phyloP scores from a whole-genome alignment of 2,888 invertebrate genomes.

The Hedychridium roseum region DNA sequence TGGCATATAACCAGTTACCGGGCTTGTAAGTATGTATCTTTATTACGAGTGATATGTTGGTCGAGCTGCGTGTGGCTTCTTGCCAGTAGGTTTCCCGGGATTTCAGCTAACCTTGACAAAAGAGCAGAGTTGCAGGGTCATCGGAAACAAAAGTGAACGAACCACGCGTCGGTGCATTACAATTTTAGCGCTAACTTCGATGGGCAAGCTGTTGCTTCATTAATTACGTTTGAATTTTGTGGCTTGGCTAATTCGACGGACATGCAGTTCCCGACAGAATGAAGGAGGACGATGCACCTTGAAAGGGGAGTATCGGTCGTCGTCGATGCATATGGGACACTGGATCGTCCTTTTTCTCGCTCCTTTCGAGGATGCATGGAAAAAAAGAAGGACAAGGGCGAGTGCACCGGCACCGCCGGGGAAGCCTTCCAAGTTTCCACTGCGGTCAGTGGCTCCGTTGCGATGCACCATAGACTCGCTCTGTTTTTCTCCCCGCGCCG shows the following conservation, averaged over 20 bases:
- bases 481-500: conserved; percentile 29
- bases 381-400: neutral
- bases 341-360: conserved; percentile 5
- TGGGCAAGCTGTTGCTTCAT: too few species aligned
- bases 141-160: too few species aligned
- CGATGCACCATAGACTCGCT: conserved; percentile 12
- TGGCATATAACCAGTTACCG: conserved; percentile 28
- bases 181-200: too few species aligned
- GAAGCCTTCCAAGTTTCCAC: conserved; percentile 41
- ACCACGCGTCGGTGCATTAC: too few species aligned
- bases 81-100: too few species aligned
- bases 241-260: neutral
- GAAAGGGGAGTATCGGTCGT: conserved; percentile 5
- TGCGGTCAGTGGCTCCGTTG: conserved; percentile 27
- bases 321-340: conserved; percentile 20
- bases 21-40: conserved; percentile 31
- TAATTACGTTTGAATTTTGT: too few species aligned
- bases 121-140: too few species aligned
- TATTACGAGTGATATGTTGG: conserved; percentile 37
- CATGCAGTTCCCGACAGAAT: neutral
- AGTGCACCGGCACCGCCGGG: conserved; percentile 10
- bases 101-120: too few species aligned
- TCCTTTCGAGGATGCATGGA: conserved; percentile 13
- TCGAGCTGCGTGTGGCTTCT: conserved; percentile 11
- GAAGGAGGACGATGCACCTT: conserved; percentile 22